Percentiles rank a stretch among this genome's conserved stretches.
These are phyloP conservation scores for Malacoctenus gilli DNA, from an alignment of 2,797 vertebrate species.

Conservation along the genomic window DNA sequence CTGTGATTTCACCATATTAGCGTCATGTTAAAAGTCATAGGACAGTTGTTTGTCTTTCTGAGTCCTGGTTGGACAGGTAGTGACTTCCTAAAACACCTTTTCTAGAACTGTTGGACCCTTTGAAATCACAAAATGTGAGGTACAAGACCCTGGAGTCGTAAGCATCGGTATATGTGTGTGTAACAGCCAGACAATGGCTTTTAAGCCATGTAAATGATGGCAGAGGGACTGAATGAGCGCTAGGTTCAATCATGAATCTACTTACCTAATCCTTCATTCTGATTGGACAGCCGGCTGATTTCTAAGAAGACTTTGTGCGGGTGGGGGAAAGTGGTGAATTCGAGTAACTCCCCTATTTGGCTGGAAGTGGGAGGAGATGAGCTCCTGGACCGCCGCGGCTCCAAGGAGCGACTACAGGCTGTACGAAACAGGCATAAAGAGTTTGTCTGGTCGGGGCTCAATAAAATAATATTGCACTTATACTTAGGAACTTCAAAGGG, in stretches of 20 bases:
- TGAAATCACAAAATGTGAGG: conserved; percentile 37
- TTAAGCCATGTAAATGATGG: conserved; percentile 59
- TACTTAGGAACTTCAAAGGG: conserved; percentile 71
- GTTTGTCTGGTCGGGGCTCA: conserved; percentile 66
- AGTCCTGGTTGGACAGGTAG: background rate
- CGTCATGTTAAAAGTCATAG: no score
- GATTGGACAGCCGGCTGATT: conserved; percentile 57
- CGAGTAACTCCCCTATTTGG: conserved; percentile 49
- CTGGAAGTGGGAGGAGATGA: conserved; percentile 56
- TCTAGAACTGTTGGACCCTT: background rate
- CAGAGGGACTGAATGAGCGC: conserved; percentile 36
- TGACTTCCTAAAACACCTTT: conserved; percentile 17
- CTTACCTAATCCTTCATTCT: conserved; percentile 52
- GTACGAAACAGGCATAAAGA: conserved; percentile 62
- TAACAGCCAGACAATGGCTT: conserved; percentile 43
- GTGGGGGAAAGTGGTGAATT: conserved; percentile 39
- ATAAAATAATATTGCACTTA: conserved; percentile 73
- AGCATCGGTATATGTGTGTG: conserved; percentile 32
- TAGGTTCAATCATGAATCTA: conserved; percentile 46
- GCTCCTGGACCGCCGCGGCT: conserved; percentile 49
- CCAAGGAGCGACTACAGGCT: conserved; percentile 59
- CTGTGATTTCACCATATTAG: no score
- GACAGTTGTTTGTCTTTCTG: background rate
- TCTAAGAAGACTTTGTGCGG: conserved; percentile 37
- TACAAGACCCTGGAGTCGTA: conserved; percentile 24